Evolutionary conservation across 2,797 vertebrate species (phyloP), one percentile per base, ranked within the genome.

Genomic region (Euphonia xanthogaster): DNA sequence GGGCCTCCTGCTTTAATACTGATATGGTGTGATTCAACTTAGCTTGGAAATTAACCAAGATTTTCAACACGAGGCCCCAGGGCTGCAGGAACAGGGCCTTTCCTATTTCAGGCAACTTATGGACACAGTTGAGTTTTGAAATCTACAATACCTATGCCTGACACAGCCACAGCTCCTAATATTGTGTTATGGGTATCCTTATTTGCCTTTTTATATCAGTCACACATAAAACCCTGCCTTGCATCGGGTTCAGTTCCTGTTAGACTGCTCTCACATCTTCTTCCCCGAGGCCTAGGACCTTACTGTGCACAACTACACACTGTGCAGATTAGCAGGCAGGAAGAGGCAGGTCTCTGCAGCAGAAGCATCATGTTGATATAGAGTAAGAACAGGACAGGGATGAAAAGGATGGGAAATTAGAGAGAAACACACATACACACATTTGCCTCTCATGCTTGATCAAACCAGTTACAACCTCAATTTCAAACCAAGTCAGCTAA

Each of bases 1-100:
- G 87, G 79, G 91, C 77, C 92, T 95, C 91, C 94, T 42, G n/a
- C 57, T 94, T 80, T 89, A 96, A 97, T 96, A 96, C 95, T 96
- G 96, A 92, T 78, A 71, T 31, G 91, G 92, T 83, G 61, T 47
- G 79, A 91, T 76, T 92, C 4, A 33, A 72, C 85, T 94, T 75
- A 91, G 62, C 76, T 88, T 63, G 68, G 54, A 68, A 90, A 70
- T 75, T 9, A 75, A 40, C 44, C 86, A 54, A 48, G 81, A 60
- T 45, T 47, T 77, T 78, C 85, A 86, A 75, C 61, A 55, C 18
- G 4, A 55, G 66, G 73, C 80, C 92, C 82, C 86, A 73, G 7
- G 27, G 76, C 91, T 93, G 66, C 66, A 60, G 89, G 62, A 83
- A 39, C 8, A 75, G 82, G 82, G 79, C 94, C 87, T 55, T 85